Evolutionary conservation across 2,888 invertebrate species (phyloP), one percentile per base, ranked within the genome.

Genomic region (Pammene fasciana): DNA sequence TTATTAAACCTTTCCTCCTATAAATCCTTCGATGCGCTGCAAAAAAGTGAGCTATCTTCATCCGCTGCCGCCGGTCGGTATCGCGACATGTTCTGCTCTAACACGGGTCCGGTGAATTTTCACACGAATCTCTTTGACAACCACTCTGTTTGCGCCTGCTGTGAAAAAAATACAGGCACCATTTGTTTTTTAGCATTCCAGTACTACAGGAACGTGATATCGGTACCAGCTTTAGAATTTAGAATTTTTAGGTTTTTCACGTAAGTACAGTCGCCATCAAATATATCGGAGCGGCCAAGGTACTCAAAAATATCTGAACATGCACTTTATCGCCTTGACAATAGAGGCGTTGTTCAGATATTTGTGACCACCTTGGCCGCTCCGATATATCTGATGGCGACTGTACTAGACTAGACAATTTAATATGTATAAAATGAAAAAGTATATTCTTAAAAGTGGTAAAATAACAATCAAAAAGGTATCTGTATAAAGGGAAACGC

Each of bases 121-220:
- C 62, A 55, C 61, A 56, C 67, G 67, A 61, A 56, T 54, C 48
- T n/a, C 55, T 56, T 64, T 52, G 62, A 64, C 62, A 54, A 46
- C 48, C 43, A 38, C 54, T 48, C 56, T 62, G 61, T 67, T 50
- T 52, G 54, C 54, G 54, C 54, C 14, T 45, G 54, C 64, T 43
- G 45, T 55, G 45, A 54, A 55, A 64, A 41, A 64, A 64, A 64
- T 54, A 54, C 34, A 45, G 7, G 4, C 64, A 52, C 38, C 50
- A 9, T 41, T 62, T 13, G 38, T 41, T 62, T 52, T 62, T 50
- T 52, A 10, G 41, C 6, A 26, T 61, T 13, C 48, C 14, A 34
- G 48, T 16, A 48, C 36, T 11, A 36, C 41, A 16, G 41, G 14
- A 14, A 18, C 61, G 46, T 48, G 46, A 48, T 48, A 38, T 26